These are phyloP conservation scores for Lysiphlebus fabarum DNA, from an alignment of 1,140 invertebrate genomes.

Conservation along the genomic window DNA sequence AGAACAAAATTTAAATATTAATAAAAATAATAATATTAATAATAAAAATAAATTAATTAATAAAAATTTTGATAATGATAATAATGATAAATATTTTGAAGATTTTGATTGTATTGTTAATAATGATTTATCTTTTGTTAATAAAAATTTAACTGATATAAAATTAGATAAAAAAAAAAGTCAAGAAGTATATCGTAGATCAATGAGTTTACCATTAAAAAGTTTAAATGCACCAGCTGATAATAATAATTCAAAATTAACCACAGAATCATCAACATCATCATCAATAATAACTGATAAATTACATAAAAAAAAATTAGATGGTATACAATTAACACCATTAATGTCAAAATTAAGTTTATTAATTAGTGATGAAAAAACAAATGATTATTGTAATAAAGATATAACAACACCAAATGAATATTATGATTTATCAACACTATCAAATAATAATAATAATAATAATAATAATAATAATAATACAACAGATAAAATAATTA, in stretches of 20 bases:
- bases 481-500: too few relatives aligned
- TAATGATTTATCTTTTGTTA: too few relatives aligned
- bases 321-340: constrained; percentile 69
- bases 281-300: constrained; percentile 49
- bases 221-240: constrained; percentile 56
- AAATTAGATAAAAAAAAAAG: constrained; percentile 43
- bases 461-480: constrained; percentile 22
- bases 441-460: constrained; percentile 30
- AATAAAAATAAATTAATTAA: too few relatives aligned
- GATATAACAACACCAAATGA: constrained; percentile 64
- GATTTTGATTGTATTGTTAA: constrained; percentile 5
- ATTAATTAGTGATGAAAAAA: constrained; percentile 64
- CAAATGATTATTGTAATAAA: constrained; percentile 65
- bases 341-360: constrained; percentile 77
- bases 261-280: constrained; percentile 36
- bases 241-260: constrained; percentile 4
- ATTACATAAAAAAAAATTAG: constrained; percentile 54
- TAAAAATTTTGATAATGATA: constrained; percentile 2
- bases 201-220: constrained; percentile 70
- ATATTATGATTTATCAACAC: constrained; percentile 56
- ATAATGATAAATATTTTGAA: background rate
- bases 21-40: too few relatives aligned
- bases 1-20: constrained; percentile 9
- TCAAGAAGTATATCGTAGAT: constrained; percentile 57
- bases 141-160: constrained; percentile 23